Percentiles rank a stretch among this genome's conserved stretches.
These are phyloP conservation scores for Sitodiplosis mosellana DNA, from an alignment of 1,140 invertebrate species.

Conservation along the genomic window DNA sequence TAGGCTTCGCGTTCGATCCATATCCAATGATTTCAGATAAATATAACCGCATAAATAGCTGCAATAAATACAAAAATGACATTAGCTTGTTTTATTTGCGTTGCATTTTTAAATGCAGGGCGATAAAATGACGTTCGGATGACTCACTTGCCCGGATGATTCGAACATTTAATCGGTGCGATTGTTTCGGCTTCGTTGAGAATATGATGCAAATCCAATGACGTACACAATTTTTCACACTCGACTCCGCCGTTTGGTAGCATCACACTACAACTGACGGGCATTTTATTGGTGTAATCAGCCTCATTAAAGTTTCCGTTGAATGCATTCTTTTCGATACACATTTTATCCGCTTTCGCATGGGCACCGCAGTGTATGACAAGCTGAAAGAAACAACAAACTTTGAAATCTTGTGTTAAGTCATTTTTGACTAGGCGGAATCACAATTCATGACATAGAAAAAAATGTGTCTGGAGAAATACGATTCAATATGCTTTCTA, in stretches of 20 bases:
- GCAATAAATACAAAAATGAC: not conserved
- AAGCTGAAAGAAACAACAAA: conserved; percentile 25
- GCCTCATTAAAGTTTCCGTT: conserved; percentile 28
- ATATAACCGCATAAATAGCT: conserved; percentile 43
- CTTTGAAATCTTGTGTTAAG: not conserved
- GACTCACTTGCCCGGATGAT: not conserved
- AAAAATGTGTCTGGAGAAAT: not conserved
- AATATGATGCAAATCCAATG: conserved; percentile 28
- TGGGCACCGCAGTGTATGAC: conserved; percentile 42
- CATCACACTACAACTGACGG: conserved; percentile 17
- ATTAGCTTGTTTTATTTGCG: not conserved
- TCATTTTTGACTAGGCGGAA: not conserved
- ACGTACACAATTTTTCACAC: conserved; percentile 19
- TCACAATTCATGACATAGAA: conserved; percentile 1
- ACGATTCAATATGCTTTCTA: not conserved
- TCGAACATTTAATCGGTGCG: not conserved
- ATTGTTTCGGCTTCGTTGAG: conserved; percentile 25
- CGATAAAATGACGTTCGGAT: not conserved
- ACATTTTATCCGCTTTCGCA: conserved; percentile 25
- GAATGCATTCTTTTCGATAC: conserved; percentile 32
- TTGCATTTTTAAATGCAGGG: not conserved
- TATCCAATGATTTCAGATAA: conserved; percentile 35
- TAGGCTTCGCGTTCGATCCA: conserved; percentile 26
- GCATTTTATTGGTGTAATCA: conserved; percentile 25
- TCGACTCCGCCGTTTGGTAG: conserved; percentile 13